Evolutionary conservation across 2,797 vertebrate species (phyloP), one percentile per base, ranked within the genome.

Genomic region (Diceros bicornis): DNA sequence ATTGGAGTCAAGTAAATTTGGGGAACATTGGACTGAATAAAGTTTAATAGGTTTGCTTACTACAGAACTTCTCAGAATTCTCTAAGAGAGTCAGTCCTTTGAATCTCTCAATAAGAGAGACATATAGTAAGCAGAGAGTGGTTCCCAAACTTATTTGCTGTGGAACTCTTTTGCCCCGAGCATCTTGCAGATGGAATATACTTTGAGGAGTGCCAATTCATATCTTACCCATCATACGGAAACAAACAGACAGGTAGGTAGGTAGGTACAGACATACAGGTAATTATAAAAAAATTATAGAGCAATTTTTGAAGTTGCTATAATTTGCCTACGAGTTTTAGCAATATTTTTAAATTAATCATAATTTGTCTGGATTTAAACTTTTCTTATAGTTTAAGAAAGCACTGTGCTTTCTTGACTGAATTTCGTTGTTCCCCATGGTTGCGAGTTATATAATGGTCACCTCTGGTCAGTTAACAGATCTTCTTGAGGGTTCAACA

Each of bases 271-370:
- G 18, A 83, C 4, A 64, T 21, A 52, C 1, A 72, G 47, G 55
- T 41, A 41, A 41, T 41, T 41, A 41, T 41, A 41, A 41, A 41
- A 41, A 11, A 68, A 74, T 79, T 84, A 78, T 5, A 87, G 16
- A 66, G 29, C 25, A 85, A 62, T 25, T 85, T 96, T 88, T 32
- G 1, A 91, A 82, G 68, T 29, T 85, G 13, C 25, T 85, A 13
- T 13, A 69, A 91, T 69, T 52, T 91, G 14, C 66, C 23, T 68
- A 27, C 18, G 37, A 87, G 17, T 87, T 94, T 95, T 41, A 87
- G 47, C 27, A 55, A n/a, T 75, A 32, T 91, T 96, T 96, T 37
- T 6, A 86, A 97, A 86, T 72, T 57, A 68, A 75, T 10, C 44
- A 72, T 68, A 68, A 57, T 57, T 89, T 72, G 8, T 68, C 41